Conservation (phyloP, 2,797 vertebrate species). For the Mallotus villosus region DNA sequence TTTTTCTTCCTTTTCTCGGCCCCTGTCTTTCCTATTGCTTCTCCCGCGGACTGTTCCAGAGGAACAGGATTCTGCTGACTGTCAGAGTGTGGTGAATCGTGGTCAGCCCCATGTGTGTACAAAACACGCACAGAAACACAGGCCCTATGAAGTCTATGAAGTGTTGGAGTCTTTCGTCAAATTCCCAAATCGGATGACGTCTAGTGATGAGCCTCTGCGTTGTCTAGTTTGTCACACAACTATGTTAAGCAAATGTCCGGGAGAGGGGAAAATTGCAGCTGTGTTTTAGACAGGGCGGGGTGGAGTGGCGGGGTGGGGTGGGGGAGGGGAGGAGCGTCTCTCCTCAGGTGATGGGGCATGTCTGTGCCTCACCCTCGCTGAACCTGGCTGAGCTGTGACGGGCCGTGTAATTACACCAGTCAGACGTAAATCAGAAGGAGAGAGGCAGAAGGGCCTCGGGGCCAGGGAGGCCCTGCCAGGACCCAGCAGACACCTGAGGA, state of each 20-base stretch:
- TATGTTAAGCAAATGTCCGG: slow-evolving; percentile 61
- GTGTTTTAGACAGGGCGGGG: slow-evolving; percentile 36
- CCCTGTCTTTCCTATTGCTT: slow-evolving; percentile 56
- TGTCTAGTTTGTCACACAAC: slow-evolving; percentile 64
- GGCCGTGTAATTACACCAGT: slow-evolving; percentile 66
- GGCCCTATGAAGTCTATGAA: slow-evolving; percentile 3
- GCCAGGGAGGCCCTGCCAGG: slow-evolving; percentile 51
- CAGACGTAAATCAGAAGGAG: slow-evolving; percentile 62
- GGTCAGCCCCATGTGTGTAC: slow-evolving; percentile 51
- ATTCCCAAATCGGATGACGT: slow-evolving; percentile 57
- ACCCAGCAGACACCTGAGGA: slow-evolving; percentile 28
- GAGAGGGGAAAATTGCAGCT: slow-evolving; percentile 66
- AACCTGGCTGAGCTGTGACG: slow-evolving; percentile 61
- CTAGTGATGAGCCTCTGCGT: slow-evolving; percentile 45
- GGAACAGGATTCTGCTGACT: slow-evolving; percentile 48
- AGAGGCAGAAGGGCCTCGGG: slow-evolving; percentile 30
- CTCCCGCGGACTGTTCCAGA: slow-evolving; percentile 41
- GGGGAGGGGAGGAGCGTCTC: slow-evolving; percentile 24
- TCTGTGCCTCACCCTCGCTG: slow-evolving; percentile 65
- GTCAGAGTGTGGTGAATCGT: slow-evolving; percentile 51
- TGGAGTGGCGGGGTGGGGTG: slow-evolving; percentile 17
- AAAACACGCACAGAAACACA: slow-evolving; percentile 41
- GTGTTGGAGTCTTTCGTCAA: slow-evolving; percentile 40
- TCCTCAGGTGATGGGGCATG: slow-evolving; percentile 65
- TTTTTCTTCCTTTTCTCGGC: slow-evolving; percentile 50